Base-by-base conservation (phyloP, 92 coral and sea anemone genomes). In the Epizoanthus rinbou region DNA sequence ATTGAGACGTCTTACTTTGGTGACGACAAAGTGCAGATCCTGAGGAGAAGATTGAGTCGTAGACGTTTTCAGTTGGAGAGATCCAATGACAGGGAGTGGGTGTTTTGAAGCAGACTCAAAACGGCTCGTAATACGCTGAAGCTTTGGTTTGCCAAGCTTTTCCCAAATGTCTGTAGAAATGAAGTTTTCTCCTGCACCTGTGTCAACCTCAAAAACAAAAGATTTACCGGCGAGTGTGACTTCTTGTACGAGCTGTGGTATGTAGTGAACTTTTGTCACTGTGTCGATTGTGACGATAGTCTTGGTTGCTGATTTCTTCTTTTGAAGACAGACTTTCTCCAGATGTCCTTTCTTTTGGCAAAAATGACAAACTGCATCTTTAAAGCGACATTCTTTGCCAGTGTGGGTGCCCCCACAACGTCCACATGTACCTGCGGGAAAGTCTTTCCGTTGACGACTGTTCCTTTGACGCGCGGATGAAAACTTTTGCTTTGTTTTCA, bases 381-480 rank as follows among this genome's bases (percentile, higher is more conserved):
- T 68, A 68, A 68, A 68, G 53, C 54, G 74, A 68, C 74, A 68
- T 3, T 68, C 74, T 18, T 68, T 68, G 31, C 37, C 74, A 68
- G 65, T 60, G 65, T 60, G 65, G 65, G 65, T 60, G 65, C 0
- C 65, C 7, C 65, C 65, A 60, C 65, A 60, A 60, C 65, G 65
- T 60, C 65, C 65, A 60, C 65, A 60, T 60, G 65, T 60, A 60
- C 65, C 65, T 60, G 65, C 65, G 17, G 65, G 65, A 60, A 60
- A 60, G 65, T 60, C 65, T 60, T 60, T 60, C 10, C 65, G 65
- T 60, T 60, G 65, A 60, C 17, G 65, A 60, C 65, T 13, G 65
- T 60, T 60, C 75, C 75, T 33, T 69, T 69, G 75, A 22, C 47
- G 75, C 43, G 75, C 37, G 75, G 57, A 60, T 60, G 23, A 60